Evolutionary conservation across 2,797 vertebrate genomes (phyloP), one percentile per base, ranked within the genome.

Genomic region (Denticeps clupeoides): DNA sequence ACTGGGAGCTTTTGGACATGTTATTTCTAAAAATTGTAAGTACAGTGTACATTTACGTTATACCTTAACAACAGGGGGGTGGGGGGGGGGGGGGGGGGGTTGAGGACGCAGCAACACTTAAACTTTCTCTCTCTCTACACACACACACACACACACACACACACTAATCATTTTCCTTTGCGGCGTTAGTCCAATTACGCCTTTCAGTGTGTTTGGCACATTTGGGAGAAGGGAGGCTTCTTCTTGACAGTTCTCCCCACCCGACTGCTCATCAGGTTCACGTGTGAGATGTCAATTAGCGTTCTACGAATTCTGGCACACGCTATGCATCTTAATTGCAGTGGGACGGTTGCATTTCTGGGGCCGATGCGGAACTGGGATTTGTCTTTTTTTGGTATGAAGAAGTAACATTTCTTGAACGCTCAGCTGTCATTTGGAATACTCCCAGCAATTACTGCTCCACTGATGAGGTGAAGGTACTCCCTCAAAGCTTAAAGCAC

Each of bases 131-230:
- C n/a, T n/a, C n/a, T n/a, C n/a, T n/a, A 47, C 46, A 11, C 31
- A 63, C 58, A 65, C 68, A 68, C 61, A 48, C 33, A 32, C 38
- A 59, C 13, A 67, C 68, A 53, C 59, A 68, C 61, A 47, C 41
- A 45, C 57, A 40, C 40, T 59, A 41, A 59, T 62, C 67, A n/a
- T 62, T 60, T 9, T 56, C 58, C 40, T 64, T 62, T 63, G 54
- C 54, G 45, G 56, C 16, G 18, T 1, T 37, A 37, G 49, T 65
- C 61, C 53, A 67, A 66, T 73, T 60, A 69, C 55, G 63, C 54
- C 2, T 13, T 38, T 11, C 35, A 21, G 35, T 38, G 35, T 16
- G 38, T 19, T 38, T 35, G 35, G 15, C 18, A 15, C 1, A 11
- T 11, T n/a, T 5, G 4, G 28, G 28, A 10, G 9, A 26, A 27